Percentiles rank a stretch among this genome's conserved stretches.
phyloP scores from a whole-genome alignment of 2,113 vertebrate species.

The Ptychochromis oligacanthus region DNA sequence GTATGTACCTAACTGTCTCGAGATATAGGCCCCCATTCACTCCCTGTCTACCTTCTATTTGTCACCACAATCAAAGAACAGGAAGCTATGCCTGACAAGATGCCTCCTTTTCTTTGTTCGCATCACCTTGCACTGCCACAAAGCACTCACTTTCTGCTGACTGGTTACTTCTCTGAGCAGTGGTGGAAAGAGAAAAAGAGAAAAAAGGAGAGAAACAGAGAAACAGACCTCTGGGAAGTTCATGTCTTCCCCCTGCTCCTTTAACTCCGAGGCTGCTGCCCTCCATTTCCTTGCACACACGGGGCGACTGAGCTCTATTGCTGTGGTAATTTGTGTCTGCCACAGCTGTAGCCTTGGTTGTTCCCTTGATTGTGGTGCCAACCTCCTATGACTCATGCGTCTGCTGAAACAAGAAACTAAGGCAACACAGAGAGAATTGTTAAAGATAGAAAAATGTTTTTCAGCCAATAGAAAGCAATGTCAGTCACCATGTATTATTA shows the following conservation, averaged over 20 bases:
- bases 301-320: slow-evolving; percentile 23
- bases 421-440: not conserved
- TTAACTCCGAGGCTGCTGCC: slow-evolving; percentile 13
- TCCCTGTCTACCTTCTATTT: slow-evolving; percentile 44
- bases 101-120: slow-evolving; percentile 20
- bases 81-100: slow-evolving; percentile 63
- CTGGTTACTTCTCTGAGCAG: slow-evolving; percentile 51
- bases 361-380: slow-evolving; percentile 11
- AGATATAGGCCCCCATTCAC: slow-evolving; percentile 24
- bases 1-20: not conserved
- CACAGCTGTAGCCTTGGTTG: slow-evolving; percentile 19
- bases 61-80: slow-evolving; percentile 55
- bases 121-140: slow-evolving; percentile 40
- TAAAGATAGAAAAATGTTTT: slow-evolving; percentile 13
- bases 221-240: slow-evolving; percentile 54
- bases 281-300: not conserved
- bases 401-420: slow-evolving; percentile 4
- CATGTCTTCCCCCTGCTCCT: slow-evolving; percentile 35
- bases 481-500: not conserved
- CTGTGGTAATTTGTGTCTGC: slow-evolving; percentile 34
- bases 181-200: slow-evolving; percentile 12
- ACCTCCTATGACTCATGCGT: slow-evolving; percentile 10
- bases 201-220: slow-evolving; percentile 18
- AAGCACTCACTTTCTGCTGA: slow-evolving; percentile 71
- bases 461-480: not conserved